A percentile compares a stretch with the other conserved stretches of the same genome.
Evolutionary conservation across 1,140 invertebrate species (phyloP).

Genomic region (Lordiphosa mommai): DNA sequence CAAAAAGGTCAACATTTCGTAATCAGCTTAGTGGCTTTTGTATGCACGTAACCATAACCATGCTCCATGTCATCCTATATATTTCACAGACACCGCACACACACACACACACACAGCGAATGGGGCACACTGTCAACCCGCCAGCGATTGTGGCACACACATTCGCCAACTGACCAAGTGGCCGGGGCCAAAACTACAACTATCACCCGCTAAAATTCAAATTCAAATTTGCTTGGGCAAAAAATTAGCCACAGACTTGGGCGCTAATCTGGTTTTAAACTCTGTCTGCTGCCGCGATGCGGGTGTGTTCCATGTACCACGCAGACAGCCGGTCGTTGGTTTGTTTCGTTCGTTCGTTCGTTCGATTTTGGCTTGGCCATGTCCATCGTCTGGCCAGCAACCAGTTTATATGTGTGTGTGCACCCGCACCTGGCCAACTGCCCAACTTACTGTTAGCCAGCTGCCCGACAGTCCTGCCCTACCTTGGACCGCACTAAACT

Average conservation of each 20-base stretch:
- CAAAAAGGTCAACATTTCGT: conserved; percentile 74
- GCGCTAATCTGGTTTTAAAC: conserved; percentile 77
- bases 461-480: conserved; percentile 43
- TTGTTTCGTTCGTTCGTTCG: conserved; percentile 14
- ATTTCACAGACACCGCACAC: conserved; percentile 51
- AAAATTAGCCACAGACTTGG: conserved; percentile 76
- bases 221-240: conserved; percentile 71
- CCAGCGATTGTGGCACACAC: conserved; percentile 42
- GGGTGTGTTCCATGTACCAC: conserved; percentile 58
- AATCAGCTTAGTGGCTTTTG: conserved; percentile 67
- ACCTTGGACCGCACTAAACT: conserved; percentile 12
- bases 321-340: conserved; percentile 4
- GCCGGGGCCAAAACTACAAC: conserved; percentile 39
- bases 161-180: conserved; percentile 70
- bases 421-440: conserved; percentile 77
- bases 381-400: conserved; percentile 38
- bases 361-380: conserved; percentile 35
- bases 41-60: conserved; percentile 70
- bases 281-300: conserved; percentile 66
- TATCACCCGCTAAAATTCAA: conserved; percentile 77
- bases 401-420: conserved; percentile 47
- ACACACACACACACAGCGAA: conserved; percentile 18
- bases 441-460: conserved; percentile 62
- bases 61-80: conserved; percentile 74
- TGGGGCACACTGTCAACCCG: conserved; percentile 54